Evolutionary conservation across 1,140 invertebrate species (phyloP).

Genomic region (Drosophila nebulosa): DNA sequence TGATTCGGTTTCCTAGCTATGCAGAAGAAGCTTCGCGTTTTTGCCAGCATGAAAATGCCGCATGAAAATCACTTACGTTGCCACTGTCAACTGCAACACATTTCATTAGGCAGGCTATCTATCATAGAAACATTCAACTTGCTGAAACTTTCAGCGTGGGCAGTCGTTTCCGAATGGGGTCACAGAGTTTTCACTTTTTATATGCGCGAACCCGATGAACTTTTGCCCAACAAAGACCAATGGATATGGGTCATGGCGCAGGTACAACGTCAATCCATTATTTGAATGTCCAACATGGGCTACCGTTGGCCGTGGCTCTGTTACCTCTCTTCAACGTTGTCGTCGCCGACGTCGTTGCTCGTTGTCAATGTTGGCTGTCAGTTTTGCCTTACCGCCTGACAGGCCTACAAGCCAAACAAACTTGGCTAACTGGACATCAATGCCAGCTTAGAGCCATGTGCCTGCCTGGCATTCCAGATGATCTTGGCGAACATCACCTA

Average conservation of each 20-base stretch:
- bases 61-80: too few relatives aligned
- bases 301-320: conserved; percentile 50
- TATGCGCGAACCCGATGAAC: conserved; percentile 60
- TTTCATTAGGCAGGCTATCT: conserved; percentile 49
- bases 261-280: conserved; percentile 61
- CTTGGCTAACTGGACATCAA: conserved; percentile 62
- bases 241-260: conserved; percentile 43
- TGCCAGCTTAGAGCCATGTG: conserved; percentile 31
- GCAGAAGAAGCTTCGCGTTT: conserved; percentile 35
- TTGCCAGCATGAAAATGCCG: too few relatives aligned
- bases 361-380: conserved; percentile 77
- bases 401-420: conserved; percentile 59
- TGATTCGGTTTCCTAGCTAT: conserved; percentile 16
- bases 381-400: conserved; percentile 67
- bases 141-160: conserved; percentile 35
- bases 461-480: conserved; percentile 50
- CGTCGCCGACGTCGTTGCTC: conserved; percentile 24
- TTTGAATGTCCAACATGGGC: conserved; percentile 69
- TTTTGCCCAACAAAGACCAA: conserved; percentile 33
- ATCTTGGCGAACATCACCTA: conserved; percentile 51
- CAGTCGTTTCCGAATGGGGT: conserved; percentile 38
- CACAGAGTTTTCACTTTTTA: conserved; percentile 62
- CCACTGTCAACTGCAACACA: conserved; percentile 57
- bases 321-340: conserved; percentile 2
- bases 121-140: conserved; percentile 22